These are phyloP conservation scores for Ganaspis sp. DNA, from an alignment of 1,140 invertebrate species.

Conservation along the genomic window DNA sequence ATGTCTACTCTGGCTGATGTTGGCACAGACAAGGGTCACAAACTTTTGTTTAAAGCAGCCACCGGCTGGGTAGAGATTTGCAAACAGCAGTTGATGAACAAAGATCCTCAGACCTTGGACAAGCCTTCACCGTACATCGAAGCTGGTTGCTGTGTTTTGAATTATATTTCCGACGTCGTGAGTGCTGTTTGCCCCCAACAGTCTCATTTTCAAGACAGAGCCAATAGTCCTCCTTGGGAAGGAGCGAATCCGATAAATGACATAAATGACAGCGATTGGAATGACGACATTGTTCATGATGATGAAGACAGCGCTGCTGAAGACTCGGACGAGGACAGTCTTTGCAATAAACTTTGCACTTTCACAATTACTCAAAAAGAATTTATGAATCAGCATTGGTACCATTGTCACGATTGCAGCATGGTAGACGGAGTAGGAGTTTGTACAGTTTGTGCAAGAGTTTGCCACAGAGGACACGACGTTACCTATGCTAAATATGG, in stretches of 20 bases:
- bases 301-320: constrained; percentile 94
- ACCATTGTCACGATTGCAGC: constrained; percentile 98
- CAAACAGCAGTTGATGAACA: constrained; percentile 69
- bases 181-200: constrained; percentile 78
- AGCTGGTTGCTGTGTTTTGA: constrained; percentile 86
- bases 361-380: constrained; percentile 98
- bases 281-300: constrained; percentile 88
- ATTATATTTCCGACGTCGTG: constrained; percentile 84
- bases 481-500: constrained; percentile 98
- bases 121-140: constrained; percentile 80
- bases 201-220: constrained; percentile 75
- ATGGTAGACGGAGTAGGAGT: constrained; percentile 99
- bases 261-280: constrained; percentile 88
- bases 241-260: constrained; percentile 83
- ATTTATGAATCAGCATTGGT: constrained; percentile 99
- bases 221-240: constrained; percentile 87
- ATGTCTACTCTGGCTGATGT: constrained; percentile 89
- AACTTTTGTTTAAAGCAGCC: constrained; percentile 86
- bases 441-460: constrained; percentile 96
- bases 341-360: constrained; percentile 96
- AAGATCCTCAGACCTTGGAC: constrained; percentile 66
- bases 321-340: constrained; percentile 96
- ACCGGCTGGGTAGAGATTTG: constrained; percentile 84
- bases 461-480: constrained; percentile 97
- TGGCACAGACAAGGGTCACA: constrained; percentile 85